Conservation (phyloP, 2,113 vertebrate genomes). For the Lophotis ruficrista region DNA sequence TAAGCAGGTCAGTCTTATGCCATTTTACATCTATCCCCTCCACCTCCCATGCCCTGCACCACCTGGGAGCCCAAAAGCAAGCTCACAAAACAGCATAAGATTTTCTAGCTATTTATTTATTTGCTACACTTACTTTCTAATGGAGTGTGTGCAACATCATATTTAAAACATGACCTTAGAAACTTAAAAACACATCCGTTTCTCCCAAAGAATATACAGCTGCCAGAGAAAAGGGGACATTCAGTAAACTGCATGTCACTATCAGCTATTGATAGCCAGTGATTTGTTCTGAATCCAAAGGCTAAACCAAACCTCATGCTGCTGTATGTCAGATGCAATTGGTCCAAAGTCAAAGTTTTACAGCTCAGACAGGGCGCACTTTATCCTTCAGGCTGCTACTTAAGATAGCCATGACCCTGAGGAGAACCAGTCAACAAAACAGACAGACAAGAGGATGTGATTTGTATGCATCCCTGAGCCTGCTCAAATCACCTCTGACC, state of each 20-base stretch:
- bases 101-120: conserved; percentile 46
- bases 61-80: not conserved
- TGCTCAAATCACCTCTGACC: conserved; percentile 84
- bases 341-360: conserved; percentile 84
- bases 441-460: conserved; percentile 86
- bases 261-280: conserved; percentile 82
- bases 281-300: conserved; percentile 84
- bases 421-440: conserved; percentile 88
- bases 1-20: not conserved
- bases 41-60: not conserved
- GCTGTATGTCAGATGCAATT: conserved; percentile 83
- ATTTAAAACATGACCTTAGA: conserved; percentile 64
- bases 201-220: conserved; percentile 54
- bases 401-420: conserved; percentile 86
- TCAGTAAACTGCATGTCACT: conserved; percentile 78
- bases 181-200: conserved; percentile 66
- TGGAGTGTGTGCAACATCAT: conserved; percentile 12
- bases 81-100: not conserved
- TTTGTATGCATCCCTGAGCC: conserved; percentile 84
- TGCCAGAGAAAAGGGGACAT: conserved; percentile 75
- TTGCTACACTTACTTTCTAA: conserved; percentile 41
- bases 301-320: conserved; percentile 83
- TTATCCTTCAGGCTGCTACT: conserved; percentile 86
- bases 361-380: conserved; percentile 82
- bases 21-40: not conserved